These are phyloP conservation scores for Ganaspis sp. DNA, from an alignment of 1,140 invertebrate species.

Conservation along the genomic window DNA sequence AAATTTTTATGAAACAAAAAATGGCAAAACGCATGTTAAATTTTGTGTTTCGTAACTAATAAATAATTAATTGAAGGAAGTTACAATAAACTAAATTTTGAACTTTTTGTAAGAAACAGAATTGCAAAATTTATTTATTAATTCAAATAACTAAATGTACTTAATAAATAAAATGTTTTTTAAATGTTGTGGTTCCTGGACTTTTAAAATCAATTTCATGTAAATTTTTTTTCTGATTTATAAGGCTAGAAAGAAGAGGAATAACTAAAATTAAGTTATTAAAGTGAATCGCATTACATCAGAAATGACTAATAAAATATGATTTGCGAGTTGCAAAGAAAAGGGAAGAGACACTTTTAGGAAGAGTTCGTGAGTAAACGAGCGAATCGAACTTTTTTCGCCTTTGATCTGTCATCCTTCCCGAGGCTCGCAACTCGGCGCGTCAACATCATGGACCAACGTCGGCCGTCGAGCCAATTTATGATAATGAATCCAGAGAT, in stretches of 20 bases:
- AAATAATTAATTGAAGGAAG: no score
- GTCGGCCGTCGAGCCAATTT: conserved; percentile 60
- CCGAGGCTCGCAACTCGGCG: conserved; percentile 43
- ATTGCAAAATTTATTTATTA: no score
- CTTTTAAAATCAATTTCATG: no score
- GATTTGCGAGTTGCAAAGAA: conserved; percentile 40
- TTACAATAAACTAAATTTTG: no score
- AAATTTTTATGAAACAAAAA: no score
- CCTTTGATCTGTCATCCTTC: conserved; percentile 60
- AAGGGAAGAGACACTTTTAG: conserved; percentile 49
- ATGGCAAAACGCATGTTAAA: no score
- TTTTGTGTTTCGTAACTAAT: no score
- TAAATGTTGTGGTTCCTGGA: no score
- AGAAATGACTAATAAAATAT: conserved; percentile 4
- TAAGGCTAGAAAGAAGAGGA: not conserved
- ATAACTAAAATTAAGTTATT: conserved; percentile 4
- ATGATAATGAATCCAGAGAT: conserved; percentile 66
- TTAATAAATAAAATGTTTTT: no score
- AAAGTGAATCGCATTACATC: not conserved
- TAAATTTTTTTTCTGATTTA: conserved; percentile 31
- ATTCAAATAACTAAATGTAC: no score
- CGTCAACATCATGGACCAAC: conserved; percentile 59
- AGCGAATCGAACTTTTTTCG: conserved; percentile 59
- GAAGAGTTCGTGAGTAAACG: conserved; percentile 52
- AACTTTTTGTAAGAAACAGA: no score